Evolutionary conservation across 23 tunicate species (phyloP), one percentile per base, ranked within the genome.

Genomic region (Styela plicata): DNA sequence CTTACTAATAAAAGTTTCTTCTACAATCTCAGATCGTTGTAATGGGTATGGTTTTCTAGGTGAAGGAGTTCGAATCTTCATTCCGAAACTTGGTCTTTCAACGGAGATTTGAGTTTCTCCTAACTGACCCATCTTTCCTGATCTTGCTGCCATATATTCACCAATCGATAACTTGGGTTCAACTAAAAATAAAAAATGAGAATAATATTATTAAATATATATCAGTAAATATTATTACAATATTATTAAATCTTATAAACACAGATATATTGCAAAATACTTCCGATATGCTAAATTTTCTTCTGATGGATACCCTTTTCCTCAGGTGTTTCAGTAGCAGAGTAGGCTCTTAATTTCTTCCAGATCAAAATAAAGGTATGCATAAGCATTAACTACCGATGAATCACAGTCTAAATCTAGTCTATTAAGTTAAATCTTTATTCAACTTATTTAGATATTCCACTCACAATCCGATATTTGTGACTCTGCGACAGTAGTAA

Each of bases 11-110:
- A 24, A 34, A n/a, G 81, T 76, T 19, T 76, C 81, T 67, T 67
- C 31, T 18, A 22, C 71, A 1, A 29, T 52, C 63, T 33, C 32
- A 0, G 81, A 52, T 26, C 63, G 36, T 29, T 44, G 66, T 65
- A 76, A 44, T 37, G 66, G 33, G 36, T 36, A 70, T 5, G 90
- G 90, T 74, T 91, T 86, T 52, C 84, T 84, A 27, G 90, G 87
- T 0, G 90, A 82, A 27, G 97, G 97, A 25, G 97, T 81, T 19
- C 71, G 35, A 24, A 91, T 82, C 64, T 86, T 91, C 74, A 86
- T 16, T 18, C 97, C 97, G 71, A 91, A 91, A 36, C 97, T 86
- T 18, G 97, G 97, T 44, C 97, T 79, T 69, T 91, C 97, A 21
- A 31, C 18, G 22, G 63, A 24, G 17, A 25, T 10, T n/a, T 28